Evolutionary conservation across 2,888 invertebrate species (phyloP), one percentile per base, ranked within the genome.

Genomic region (Sepioteuthis lessoniana): DNA sequence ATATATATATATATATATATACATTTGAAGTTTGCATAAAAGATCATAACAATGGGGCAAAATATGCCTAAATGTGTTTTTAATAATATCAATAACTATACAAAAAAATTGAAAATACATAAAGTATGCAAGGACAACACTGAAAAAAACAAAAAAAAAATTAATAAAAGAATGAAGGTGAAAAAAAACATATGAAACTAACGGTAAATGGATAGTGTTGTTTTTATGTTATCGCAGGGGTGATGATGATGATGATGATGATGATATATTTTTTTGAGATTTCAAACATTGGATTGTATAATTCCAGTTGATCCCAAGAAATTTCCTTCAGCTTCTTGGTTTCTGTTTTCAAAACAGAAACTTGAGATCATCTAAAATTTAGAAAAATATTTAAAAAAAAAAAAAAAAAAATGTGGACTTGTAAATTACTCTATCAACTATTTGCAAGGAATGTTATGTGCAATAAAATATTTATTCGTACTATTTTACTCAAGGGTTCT

Each of bases 401-500:
- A 47, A 46, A 37, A 47, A 92, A 92, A 92, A 91, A 92, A 19
- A 92, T 92, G 92, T 92, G 92, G 46, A 47, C 92, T 92, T 92
- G 92, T 92, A 92, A 92, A 92, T 46, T 92, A 92, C 46, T 92
- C 42, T 92, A 92, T 92, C 92, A 92, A 92, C 92, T 92, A 92
- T 47, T 92, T 92, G 92, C 92, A 92, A 92, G 92, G 92, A 47
- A 92, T 92, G 92, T 92, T 92, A 92, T 92, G 92, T 92, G 92
- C 92, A 92, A 92, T 92, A 92, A 92, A 92, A 92, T 92, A 92
- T 92, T 92, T 92, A 92, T 92, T 92, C 46, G 92, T 92, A 92
- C 92, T 92, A 92, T 92, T 92, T 92, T 92, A 92, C 28, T 42
- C 42, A 46, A 92, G 47, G 10, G n/a, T 35, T 76, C n/a, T 76